These are phyloP conservation scores for Sylvilagus bachmani DNA, from an alignment of 2,113 vertebrate genomes.

Conservation along the genomic window DNA sequence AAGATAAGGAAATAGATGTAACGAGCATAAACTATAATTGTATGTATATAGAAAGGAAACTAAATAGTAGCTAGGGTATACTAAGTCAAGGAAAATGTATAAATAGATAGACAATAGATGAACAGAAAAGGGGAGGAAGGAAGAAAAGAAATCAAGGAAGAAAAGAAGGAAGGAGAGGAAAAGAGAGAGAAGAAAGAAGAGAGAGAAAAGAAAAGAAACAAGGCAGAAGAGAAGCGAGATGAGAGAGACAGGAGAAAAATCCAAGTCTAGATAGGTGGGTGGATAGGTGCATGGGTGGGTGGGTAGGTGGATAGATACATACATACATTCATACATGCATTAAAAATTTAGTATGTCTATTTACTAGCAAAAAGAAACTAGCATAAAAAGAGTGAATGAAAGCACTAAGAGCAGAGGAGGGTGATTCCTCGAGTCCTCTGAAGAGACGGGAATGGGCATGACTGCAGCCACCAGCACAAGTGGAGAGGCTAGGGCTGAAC, in stretches of 20 bases:
- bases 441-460: not conserved
- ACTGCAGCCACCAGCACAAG: not conserved
- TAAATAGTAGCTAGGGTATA: not conserved
- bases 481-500: not conserved
- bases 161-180: no score
- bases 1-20: slow-evolving; percentile 15
- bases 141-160: no score
- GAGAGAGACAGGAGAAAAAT: no score
- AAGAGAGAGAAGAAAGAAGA: no score
- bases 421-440: not conserved
- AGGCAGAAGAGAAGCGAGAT: no score
- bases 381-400: not conserved
- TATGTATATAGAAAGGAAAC: not conserved
- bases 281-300: no score
- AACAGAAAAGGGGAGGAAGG: no score
- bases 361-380: not conserved
- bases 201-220: no score
- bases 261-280: no score
- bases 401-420: not conserved
- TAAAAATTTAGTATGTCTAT: not conserved
- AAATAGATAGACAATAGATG: no score
- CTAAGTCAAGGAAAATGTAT: not conserved
- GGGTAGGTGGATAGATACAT: not conserved
- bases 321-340: not conserved
- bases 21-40: not conserved